Evolutionary conservation across 2,888 invertebrate species (phyloP).

Genomic region (Xanthorhoe spadicearia): DNA sequence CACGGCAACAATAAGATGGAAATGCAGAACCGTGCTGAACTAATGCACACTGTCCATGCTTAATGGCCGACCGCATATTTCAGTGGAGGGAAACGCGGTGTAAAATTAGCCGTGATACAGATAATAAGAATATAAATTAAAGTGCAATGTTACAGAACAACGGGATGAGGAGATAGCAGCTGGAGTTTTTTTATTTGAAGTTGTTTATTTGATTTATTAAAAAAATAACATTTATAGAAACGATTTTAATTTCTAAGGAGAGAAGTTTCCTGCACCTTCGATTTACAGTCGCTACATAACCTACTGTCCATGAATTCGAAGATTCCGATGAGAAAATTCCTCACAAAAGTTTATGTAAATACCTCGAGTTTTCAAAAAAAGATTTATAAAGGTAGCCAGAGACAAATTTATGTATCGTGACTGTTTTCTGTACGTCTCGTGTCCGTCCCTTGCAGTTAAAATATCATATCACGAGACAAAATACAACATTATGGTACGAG

Average conservation of each 20-base stretch:
- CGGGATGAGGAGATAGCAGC: constrained; percentile 1
- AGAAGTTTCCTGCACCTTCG: no score
- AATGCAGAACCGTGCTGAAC: constrained; percentile 67
- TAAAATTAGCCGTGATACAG: constrained; percentile 50
- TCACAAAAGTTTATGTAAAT: no score
- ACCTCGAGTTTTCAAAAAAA: no score
- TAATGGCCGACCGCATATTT: constrained; percentile 58
- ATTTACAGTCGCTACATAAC: no score
- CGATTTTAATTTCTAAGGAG: no score
- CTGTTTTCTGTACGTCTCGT: neutral
- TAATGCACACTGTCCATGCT: constrained; percentile 63
- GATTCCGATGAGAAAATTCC: no score
- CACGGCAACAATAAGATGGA: constrained; percentile 75
- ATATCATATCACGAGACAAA: constrained; percentile 10
- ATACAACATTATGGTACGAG: constrained; percentile 13
- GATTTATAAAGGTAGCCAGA: no score
- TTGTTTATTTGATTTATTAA: neutral
- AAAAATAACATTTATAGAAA: no score
- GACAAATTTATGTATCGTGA: neutral
- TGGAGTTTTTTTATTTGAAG: neutral
- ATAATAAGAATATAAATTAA: constrained; percentile 25
- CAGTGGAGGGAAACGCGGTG: constrained; percentile 38
- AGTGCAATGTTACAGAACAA: neutral
- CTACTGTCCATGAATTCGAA: no score
- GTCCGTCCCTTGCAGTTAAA: neutral